These are phyloP conservation scores for Nilaparvata lugens DNA, from an alignment of 1,140 invertebrate genomes.

Conservation along the genomic window DNA sequence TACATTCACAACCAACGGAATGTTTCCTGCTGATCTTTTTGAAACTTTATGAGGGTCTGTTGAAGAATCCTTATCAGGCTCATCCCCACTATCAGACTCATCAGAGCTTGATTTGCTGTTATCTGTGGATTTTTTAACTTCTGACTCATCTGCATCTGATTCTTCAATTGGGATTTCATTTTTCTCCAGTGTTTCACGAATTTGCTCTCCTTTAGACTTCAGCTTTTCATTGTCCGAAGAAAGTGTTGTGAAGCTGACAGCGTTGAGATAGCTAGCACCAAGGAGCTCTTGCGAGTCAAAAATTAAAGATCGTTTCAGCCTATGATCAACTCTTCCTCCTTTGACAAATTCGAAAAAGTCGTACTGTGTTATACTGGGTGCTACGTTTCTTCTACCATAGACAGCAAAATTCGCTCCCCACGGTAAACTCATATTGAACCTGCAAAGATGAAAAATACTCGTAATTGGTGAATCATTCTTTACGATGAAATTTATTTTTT, in stretches of 20 bases:
- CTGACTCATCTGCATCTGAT: background rate
- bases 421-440: constrained; percentile 81
- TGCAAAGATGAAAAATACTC: background rate
- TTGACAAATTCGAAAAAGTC: constrained; percentile 90
- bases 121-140: background rate
- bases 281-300: constrained; percentile 2
- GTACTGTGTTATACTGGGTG: constrained; percentile 89
- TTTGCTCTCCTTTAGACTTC: background rate
- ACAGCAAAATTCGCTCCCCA: constrained; percentile 88
- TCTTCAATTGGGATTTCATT: background rate
- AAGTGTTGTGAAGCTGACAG: constrained; percentile 35
- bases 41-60: background rate
- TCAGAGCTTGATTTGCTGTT: background rate
- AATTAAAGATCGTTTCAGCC: constrained; percentile 42
- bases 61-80: background rate
- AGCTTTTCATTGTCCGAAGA: constrained; percentile 10
- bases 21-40: background rate
- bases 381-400: constrained; percentile 82
- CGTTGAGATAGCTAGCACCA: constrained; percentile 24
- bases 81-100: background rate
- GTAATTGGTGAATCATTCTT: no score
- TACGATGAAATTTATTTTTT: no score
- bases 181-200: background rate
- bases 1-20: constrained; percentile 36
- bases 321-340: constrained; percentile 67